Percentiles rank a stretch among this genome's conserved stretches.
These are phyloP conservation scores for Trachelus troglodyta DNA, from an alignment of 2,888 invertebrate species.

Conservation along the genomic window DNA sequence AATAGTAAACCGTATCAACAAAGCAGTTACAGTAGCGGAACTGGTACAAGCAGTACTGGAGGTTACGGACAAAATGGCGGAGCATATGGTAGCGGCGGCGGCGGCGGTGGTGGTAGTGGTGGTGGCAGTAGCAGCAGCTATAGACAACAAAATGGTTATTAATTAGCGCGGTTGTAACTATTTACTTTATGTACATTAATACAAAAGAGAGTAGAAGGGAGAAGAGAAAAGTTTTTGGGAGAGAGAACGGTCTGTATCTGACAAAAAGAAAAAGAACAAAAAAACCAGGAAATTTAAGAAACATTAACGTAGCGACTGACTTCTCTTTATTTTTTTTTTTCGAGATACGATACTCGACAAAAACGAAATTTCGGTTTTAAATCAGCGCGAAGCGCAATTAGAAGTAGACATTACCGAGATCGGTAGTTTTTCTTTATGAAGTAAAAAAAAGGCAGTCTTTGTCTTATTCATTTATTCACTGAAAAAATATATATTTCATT, in stretches of 20 bases:
- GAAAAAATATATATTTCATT: neutral
- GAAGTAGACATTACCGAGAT: neutral
- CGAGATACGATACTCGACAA: neutral
- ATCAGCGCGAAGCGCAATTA: conserved; percentile 1
- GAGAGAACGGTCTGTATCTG: conserved; percentile 16
- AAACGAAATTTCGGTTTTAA: neutral
- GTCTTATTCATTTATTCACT: neutral
- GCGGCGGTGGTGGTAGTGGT: conserved; percentile 24
- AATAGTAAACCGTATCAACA: conserved; percentile 53
- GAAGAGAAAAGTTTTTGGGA: conserved; percentile 4
- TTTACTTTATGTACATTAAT: neutral
- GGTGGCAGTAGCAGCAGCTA: conserved; percentile 39
- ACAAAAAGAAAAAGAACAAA: neutral
- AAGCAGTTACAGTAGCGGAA: conserved; percentile 49
- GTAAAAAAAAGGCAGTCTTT: neutral
- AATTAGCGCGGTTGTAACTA: conserved; percentile 6
- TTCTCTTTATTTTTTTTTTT: neutral
- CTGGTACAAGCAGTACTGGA: conserved; percentile 29
- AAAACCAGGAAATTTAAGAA: neutral
- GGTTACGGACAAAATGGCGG: conserved; percentile 20
- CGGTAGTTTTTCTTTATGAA: neutral
- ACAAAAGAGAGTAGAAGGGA: neutral
- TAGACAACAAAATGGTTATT: conserved; percentile 60
- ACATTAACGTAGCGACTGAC: neutral
- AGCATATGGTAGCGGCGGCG: conserved; percentile 22